Evolutionary conservation across 2,888 invertebrate species (phyloP).

Genomic region (Heliconius sara): DNA sequence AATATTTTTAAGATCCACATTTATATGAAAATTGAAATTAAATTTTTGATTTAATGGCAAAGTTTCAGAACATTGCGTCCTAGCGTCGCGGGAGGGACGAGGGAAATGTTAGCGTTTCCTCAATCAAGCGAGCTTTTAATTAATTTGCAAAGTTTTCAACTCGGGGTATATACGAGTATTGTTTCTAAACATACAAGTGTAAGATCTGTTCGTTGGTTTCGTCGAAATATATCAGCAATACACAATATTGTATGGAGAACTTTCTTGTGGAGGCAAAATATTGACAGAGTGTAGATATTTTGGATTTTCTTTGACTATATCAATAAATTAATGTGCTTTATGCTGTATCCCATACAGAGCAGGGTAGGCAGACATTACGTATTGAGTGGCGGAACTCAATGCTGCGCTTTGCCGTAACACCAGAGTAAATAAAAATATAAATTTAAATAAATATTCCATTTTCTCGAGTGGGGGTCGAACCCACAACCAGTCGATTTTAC

Average conservation of each 20-base stretch:
- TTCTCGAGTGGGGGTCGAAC: too few species aligned
- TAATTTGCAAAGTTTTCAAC: conserved; percentile 42
- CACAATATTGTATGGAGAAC: background rate
- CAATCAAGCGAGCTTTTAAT: conserved; percentile 46
- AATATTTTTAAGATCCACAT: conserved; percentile 28
- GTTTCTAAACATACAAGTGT: conserved; percentile 34
- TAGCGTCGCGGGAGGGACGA: conserved; percentile 21
- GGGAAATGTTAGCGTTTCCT: conserved; percentile 41
- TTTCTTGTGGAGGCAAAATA: too few species aligned
- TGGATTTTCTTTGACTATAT: too few species aligned
- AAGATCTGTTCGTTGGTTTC: background rate
- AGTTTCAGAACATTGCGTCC: conserved; percentile 43
- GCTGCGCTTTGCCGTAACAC: too few species aligned
- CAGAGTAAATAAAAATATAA: too few species aligned
- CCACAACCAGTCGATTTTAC: too few species aligned
- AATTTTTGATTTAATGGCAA: conserved; percentile 46
- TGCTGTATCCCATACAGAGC: too few species aligned
- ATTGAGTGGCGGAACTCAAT: too few species aligned
- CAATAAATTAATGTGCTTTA: too few species aligned
- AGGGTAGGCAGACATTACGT: too few species aligned
- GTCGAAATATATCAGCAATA: background rate
- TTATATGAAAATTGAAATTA: conserved; percentile 42
- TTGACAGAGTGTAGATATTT: too few species aligned
- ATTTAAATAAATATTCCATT: too few species aligned
- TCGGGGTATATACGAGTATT: conserved; percentile 32